These are phyloP conservation scores for Nasonia vitripennis DNA, from an alignment of 1,140 invertebrate genomes.

Conservation along the genomic window DNA sequence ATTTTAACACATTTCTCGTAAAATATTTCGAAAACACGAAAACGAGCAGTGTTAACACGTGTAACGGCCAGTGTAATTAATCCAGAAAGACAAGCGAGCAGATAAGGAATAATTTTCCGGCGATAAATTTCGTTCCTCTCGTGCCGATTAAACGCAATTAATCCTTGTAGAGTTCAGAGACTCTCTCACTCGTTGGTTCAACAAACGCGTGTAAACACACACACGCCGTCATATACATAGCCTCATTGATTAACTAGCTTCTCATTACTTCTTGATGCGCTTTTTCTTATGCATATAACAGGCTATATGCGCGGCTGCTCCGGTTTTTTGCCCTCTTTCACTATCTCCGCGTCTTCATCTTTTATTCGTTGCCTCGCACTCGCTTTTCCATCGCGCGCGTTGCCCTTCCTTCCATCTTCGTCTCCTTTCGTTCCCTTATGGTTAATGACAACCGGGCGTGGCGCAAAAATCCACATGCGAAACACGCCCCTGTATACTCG, in stretches of 20 bases:
- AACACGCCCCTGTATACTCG: neutral
- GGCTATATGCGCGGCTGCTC: neutral
- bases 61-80: slow-evolving; percentile 22
- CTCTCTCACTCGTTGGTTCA: slow-evolving; percentile 17
- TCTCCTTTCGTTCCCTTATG: neutral
- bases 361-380: neutral
- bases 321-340: neutral
- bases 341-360: neutral
- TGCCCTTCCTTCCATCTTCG: neutral
- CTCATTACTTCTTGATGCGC: slow-evolving; percentile 45
- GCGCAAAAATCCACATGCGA: neutral
- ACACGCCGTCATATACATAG: neutral
- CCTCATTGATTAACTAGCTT: slow-evolving; percentile 44
- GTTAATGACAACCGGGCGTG: slow-evolving; percentile 39
- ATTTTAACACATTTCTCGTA: neutral
- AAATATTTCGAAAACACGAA: neutral
- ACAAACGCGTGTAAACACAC: neutral
- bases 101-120: slow-evolving; percentile 41
- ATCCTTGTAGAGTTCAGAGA: slow-evolving; percentile 14
- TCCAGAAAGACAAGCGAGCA: slow-evolving; percentile 10
- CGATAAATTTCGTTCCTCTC: slow-evolving; percentile 35
- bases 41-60: slow-evolving; percentile 3
- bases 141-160: slow-evolving; percentile 43
- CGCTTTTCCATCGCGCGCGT: slow-evolving; percentile 5
- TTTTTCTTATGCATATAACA: slow-evolving; percentile 20